A percentile compares a stretch with the other conserved stretches of the same genome.
phyloP scores from a whole-genome alignment of 2,797 vertebrate genomes.

The Sebastes minor region DNA sequence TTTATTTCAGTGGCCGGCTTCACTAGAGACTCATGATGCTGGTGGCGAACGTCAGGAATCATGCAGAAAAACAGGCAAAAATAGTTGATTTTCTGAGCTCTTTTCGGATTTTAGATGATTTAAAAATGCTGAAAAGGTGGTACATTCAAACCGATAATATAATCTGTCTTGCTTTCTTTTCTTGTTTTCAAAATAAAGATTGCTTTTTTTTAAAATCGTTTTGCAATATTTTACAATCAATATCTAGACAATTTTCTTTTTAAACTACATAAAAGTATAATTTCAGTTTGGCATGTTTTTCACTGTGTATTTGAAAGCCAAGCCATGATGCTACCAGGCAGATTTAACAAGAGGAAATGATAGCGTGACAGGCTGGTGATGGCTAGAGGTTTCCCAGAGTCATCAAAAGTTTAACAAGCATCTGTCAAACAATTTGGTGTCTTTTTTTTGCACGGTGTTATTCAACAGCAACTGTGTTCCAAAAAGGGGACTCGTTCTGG shows the following conservation, averaged over 20 bases:
- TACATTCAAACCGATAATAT: not conserved
- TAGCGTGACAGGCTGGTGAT: slow-evolving; percentile 4
- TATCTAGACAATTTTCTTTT: not conserved
- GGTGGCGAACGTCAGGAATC: slow-evolving; percentile 16
- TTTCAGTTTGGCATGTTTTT: not conserved
- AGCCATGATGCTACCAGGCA: not conserved
- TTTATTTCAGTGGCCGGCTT: slow-evolving; percentile 45
- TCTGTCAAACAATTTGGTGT: slow-evolving; percentile 13
- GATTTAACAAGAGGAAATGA: slow-evolving; percentile 7
- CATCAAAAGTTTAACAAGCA: slow-evolving; percentile 30
- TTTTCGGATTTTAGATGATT: not conserved
- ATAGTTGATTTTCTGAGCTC: not conserved
- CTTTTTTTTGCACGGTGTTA: not conserved
- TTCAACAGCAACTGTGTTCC: not conserved
- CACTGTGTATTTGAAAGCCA: not conserved
- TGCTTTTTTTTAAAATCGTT: not conserved
- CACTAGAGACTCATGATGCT: slow-evolving; percentile 10
- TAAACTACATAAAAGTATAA: not conserved
- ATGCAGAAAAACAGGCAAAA: slow-evolving; percentile 1
- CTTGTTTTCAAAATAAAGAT: not conserved
- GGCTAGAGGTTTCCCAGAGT: slow-evolving; percentile 16
- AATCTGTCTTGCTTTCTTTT: not conserved
- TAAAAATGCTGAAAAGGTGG: not conserved
- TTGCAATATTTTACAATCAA: not conserved
- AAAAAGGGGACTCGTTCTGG: not conserved